Evolutionary conservation across 1,140 invertebrate species (phyloP).

Genomic region (Bombus fervidus): DNA sequence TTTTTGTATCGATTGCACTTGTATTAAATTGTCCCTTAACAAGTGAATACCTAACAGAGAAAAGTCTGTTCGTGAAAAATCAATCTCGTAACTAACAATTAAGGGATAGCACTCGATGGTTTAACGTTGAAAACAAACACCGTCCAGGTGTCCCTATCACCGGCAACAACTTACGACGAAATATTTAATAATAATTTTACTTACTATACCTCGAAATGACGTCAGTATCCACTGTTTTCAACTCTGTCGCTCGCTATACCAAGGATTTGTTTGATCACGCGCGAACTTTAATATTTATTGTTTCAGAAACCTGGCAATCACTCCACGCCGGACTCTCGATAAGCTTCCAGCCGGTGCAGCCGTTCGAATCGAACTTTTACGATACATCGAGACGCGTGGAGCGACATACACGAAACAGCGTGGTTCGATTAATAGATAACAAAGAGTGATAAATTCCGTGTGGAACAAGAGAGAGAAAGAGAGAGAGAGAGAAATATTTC

Average conservation of each 20-base stretch:
- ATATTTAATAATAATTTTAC: conserved; percentile 2
- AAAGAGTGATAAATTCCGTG: background rate
- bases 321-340: conserved; percentile 5
- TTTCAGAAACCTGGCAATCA: conserved; percentile 31
- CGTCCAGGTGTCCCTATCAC: background rate
- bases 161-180: background rate
- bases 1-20: background rate
- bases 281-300: background rate
- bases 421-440: background rate
- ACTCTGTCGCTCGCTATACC: background rate
- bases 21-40: background rate
- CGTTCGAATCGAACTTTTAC: too few relatives aligned
- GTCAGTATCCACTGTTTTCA: background rate
- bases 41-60: background rate
- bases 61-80: background rate
- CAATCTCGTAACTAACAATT: background rate
- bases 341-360: background rate
- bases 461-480: background rate
- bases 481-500: background rate
- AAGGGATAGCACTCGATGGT: background rate
- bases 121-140: background rate
- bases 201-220: background rate
- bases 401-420: background rate
- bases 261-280: too few relatives aligned
- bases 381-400: background rate